phyloP scores from a whole-genome alignment of 2,888 invertebrate species.

The Acanthoscelides obtectus region DNA sequence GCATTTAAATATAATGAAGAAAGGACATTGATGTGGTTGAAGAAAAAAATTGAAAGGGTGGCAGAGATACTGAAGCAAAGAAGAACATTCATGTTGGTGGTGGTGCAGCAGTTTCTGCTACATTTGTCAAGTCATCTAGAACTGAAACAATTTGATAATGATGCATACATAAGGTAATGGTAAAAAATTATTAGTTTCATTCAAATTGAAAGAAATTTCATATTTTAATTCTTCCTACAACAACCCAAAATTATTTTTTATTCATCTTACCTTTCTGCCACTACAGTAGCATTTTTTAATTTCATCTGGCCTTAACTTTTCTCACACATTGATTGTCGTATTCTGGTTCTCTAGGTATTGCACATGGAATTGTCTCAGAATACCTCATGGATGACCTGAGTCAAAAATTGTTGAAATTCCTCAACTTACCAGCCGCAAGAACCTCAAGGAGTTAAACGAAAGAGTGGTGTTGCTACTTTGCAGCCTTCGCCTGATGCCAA shows the following conservation, averaged over 20 bases:
- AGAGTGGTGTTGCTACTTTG: conserved; percentile 29
- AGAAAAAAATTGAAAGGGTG: conserved; percentile 64
- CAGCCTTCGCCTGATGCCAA: conserved; percentile 40
- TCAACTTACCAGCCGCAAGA: conserved; percentile 61
- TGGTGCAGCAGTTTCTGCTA: conserved; percentile 69
- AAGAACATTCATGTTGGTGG: conserved; percentile 70
- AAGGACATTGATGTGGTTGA: conserved; percentile 70
- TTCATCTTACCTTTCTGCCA: too few species aligned
- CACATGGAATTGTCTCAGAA: conserved; percentile 74
- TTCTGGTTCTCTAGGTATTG: conserved; percentile 56
- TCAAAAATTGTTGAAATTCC: conserved; percentile 57
- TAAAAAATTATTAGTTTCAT: too few species aligned
- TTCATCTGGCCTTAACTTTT: too few species aligned
- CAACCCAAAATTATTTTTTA: too few species aligned
- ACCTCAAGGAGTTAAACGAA: conserved; percentile 54
- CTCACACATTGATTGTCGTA: not conserved
- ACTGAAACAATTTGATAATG: conserved; percentile 54
- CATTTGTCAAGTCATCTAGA: conserved; percentile 59
- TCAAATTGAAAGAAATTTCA: too few species aligned
- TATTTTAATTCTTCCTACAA: too few species aligned
- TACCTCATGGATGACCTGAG: conserved; percentile 69
- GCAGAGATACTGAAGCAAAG: conserved; percentile 57
- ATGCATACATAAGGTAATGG: conserved; percentile 51
- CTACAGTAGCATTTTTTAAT: too few species aligned
- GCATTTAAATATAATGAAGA: conserved; percentile 82